Percentiles rank a stretch among this genome's conserved stretches.
phyloP scores from a whole-genome alignment of 2,113 vertebrate genomes.

The Cynocephalus volans region DNA sequence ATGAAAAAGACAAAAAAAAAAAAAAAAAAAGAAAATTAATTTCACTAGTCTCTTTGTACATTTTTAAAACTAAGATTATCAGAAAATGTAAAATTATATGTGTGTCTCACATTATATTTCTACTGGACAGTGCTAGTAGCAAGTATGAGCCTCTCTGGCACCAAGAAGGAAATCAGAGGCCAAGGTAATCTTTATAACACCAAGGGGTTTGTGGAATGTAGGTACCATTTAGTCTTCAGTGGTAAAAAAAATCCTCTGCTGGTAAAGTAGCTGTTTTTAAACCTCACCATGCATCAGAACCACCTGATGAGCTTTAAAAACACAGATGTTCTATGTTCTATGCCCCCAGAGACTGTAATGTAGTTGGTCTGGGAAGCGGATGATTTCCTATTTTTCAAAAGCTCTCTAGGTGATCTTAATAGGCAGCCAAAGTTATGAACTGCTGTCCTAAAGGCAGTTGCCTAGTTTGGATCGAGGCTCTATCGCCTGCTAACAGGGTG shows the following conservation, averaged over 20 bases:
- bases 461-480: not conserved
- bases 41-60: not conserved
- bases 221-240: not conserved
- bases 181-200: not conserved
- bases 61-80: not conserved
- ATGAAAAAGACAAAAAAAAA: no score
- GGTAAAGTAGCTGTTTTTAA: not conserved
- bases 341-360: not conserved
- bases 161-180: not conserved
- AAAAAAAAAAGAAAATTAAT: no score
- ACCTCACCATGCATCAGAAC: not conserved
- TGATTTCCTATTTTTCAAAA: not conserved
- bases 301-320: not conserved
- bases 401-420: not conserved
- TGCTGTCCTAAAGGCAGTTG: no score
- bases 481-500: not conserved
- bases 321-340: not conserved
- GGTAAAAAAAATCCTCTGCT: not conserved
- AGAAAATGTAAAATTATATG: not conserved
- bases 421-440: not conserved
- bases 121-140: not conserved
- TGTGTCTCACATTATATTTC: not conserved
- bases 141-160: not conserved
- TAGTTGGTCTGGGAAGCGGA: not conserved
- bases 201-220: not conserved